phyloP scores from a whole-genome alignment of 2,797 vertebrate species.

The Anas bahamensis region DNA sequence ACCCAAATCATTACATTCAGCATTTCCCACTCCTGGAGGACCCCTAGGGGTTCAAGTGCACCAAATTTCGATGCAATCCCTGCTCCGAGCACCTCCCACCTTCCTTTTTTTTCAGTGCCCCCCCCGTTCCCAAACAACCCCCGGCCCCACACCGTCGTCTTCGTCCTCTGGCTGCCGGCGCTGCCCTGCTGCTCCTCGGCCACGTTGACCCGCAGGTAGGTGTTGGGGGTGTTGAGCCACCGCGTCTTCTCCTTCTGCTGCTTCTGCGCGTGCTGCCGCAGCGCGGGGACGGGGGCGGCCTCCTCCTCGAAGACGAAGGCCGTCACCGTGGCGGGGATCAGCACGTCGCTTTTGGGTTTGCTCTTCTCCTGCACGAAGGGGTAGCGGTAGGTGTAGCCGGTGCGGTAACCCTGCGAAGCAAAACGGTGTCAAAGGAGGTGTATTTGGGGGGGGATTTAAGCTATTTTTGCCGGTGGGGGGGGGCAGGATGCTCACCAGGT shows the following conservation, averaged over 20 bases:
- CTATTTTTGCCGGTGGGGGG: too few species aligned
- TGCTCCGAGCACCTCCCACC: neutral
- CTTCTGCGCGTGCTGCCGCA: constrained; percentile 88
- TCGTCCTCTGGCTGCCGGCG: constrained; percentile 83
- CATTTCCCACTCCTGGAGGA: neutral
- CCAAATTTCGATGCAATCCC: accelerated
- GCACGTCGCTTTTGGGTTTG: constrained; percentile 91
- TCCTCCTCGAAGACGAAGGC: constrained; percentile 93
- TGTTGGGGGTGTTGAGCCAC: constrained; percentile 98
- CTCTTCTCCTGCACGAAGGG: constrained; percentile 93
- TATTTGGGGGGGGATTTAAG: too few species aligned
- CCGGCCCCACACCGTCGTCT: constrained; percentile 83
- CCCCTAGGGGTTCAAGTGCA: accelerated
- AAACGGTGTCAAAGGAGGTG: too few species aligned
- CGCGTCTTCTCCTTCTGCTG: constrained; percentile 97
- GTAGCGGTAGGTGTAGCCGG: constrained; percentile 94
- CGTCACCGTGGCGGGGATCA: constrained; percentile 92
- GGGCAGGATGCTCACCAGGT: constrained; percentile 83
- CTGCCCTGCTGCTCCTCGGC: constrained; percentile 80
- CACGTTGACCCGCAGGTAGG: constrained; percentile 91
- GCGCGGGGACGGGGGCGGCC: constrained; percentile 77
- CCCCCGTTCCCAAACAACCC: neutral
- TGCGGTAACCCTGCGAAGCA: constrained; percentile 84
- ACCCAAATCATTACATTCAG: neutral
- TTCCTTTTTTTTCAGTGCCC: neutral